phyloP scores from a whole-genome alignment of 2,888 invertebrate species.

The Hydriomena furcata region DNA sequence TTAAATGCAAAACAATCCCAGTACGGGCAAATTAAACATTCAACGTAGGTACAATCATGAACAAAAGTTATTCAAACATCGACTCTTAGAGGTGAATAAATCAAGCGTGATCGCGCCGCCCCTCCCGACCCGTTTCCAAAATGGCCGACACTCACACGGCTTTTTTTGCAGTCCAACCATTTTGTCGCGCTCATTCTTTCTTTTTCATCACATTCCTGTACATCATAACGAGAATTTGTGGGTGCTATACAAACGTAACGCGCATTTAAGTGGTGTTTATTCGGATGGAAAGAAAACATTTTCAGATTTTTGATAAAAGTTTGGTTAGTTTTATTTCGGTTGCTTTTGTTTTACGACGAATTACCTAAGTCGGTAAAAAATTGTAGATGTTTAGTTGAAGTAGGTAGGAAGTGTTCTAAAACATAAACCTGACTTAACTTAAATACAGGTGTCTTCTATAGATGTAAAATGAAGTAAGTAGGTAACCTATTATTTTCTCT shows the following conservation, averaged over 20 bases:
- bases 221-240: conserved; percentile 36
- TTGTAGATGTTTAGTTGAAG: too few species aligned
- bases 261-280: conserved; percentile 37
- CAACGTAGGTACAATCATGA: conserved; percentile 52
- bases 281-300: conserved; percentile 26
- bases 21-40: conserved; percentile 25
- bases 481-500: not conserved
- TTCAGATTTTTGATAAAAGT: conserved; percentile 28
- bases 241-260: conserved; percentile 36
- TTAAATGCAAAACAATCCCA: conserved; percentile 29
- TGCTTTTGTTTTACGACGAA: not conserved
- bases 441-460: too few species aligned
- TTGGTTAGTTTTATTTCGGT: not conserved
- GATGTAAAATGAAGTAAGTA: conserved; percentile 3
- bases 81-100: conserved; percentile 62
- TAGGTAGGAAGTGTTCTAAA: too few species aligned
- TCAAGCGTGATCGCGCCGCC: conserved; percentile 59
- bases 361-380: too few species aligned
- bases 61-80: conserved; percentile 52
- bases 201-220: conserved; percentile 39
- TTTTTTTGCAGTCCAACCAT: conserved; percentile 64
- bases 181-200: conserved; percentile 51
- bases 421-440: too few species aligned
- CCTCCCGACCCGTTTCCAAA: conserved; percentile 67
- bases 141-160: conserved; percentile 64